Conservation (phyloP, 2,113 vertebrate genomes). For the Sceloporus undulatus region DNA sequence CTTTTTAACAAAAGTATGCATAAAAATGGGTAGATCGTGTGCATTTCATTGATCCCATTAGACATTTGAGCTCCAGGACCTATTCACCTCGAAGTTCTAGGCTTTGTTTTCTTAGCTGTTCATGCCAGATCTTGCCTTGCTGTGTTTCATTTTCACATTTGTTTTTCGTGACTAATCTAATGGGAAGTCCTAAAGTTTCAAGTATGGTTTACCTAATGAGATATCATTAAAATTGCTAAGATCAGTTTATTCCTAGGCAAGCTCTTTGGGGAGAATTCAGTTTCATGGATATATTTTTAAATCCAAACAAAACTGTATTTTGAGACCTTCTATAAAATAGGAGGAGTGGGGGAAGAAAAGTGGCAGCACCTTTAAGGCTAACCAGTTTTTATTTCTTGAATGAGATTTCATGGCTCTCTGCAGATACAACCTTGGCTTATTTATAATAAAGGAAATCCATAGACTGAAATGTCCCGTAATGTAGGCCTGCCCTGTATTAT, state of each 20-base stretch:
- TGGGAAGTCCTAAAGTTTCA: neutral
- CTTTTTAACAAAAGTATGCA: slow-evolving; percentile 15
- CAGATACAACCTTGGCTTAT: too few relatives aligned
- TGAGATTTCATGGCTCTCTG: too few relatives aligned
- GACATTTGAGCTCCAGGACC: slow-evolving; percentile 8
- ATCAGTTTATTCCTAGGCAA: neutral
- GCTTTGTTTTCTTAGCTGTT: neutral
- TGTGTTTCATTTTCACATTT: neutral
- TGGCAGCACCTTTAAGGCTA: too few relatives aligned
- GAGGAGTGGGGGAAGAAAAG: too few relatives aligned
- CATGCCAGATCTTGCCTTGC: neutral
- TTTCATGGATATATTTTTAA: too few relatives aligned
- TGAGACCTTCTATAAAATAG: neutral
- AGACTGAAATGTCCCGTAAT: neutral
- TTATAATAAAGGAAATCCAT: neutral
- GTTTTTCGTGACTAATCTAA: neutral
- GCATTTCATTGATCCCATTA: slow-evolving; percentile 36
- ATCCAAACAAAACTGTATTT: neutral
- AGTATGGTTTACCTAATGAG: neutral
- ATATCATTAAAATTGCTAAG: neutral
- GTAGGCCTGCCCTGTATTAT: neutral
- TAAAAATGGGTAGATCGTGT: slow-evolving; percentile 41
- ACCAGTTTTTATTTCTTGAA: too few relatives aligned
- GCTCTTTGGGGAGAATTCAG: neutral
- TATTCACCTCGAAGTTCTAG: neutral